phyloP scores from a whole-genome alignment of 2,888 invertebrate genomes.

The Norana najaformis region DNA sequence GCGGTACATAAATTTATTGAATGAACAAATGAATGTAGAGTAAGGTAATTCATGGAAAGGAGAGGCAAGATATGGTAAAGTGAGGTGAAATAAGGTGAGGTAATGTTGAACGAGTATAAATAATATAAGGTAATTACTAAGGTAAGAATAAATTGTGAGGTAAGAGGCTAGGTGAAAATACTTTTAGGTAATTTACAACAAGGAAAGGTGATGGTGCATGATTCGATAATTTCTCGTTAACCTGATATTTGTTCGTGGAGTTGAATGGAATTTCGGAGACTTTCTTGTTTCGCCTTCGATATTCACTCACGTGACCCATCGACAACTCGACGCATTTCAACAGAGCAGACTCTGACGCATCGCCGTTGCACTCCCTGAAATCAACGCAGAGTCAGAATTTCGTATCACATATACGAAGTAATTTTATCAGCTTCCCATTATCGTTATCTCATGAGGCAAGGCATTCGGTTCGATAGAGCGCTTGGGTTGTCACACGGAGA shows the following conservation, averaged over 20 bases:
- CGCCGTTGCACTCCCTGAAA: slow-evolving; percentile 63
- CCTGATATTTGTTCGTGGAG: slow-evolving; percentile 66
- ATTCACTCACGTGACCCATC: slow-evolving; percentile 58
- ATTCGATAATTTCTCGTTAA: slow-evolving; percentile 59
- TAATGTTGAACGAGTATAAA: no score
- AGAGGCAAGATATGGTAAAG: no score
- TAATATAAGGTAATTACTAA: no score
- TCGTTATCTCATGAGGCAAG: no score
- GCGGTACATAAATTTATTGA: no score
- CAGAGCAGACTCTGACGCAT: slow-evolving; percentile 65
- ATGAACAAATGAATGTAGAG: not conserved
- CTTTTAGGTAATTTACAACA: no score
- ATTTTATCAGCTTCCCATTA: not conserved
- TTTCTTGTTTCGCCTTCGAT: slow-evolving; percentile 58
- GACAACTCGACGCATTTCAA: slow-evolving; percentile 62
- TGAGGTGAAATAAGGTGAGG: no score
- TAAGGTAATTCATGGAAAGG: no score
- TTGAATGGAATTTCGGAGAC: slow-evolving; percentile 65
- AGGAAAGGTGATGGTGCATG: not conserved
- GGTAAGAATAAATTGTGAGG: no score
- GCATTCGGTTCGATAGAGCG: no score
- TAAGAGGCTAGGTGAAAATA: no score
- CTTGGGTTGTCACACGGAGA: no score
- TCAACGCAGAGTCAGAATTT: not conserved
- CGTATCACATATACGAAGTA: not conserved